Percentiles rank a stretch among this genome's conserved stretches.
Evolutionary conservation across 2,113 vertebrate genomes (phyloP).

Genomic region (Chaenogobius annularis): DNA sequence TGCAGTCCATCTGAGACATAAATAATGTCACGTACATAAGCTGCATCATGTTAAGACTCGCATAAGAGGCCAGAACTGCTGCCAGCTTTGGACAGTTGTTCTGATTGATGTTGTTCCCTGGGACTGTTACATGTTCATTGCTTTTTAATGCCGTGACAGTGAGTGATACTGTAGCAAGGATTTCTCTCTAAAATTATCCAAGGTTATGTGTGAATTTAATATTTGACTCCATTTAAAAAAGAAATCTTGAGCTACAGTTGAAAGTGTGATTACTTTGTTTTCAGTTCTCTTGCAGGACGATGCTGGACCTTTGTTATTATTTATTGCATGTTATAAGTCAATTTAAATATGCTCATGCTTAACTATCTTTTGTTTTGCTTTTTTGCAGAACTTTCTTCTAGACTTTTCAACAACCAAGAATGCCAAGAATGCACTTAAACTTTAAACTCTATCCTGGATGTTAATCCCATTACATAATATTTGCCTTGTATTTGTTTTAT

Average conservation of each 20-base stretch:
- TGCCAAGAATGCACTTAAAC: slow-evolving; percentile 27
- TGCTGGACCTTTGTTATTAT: neutral
- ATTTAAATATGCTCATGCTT: neutral
- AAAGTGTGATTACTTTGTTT: neutral
- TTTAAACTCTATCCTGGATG: neutral
- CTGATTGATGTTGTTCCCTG: slow-evolving; percentile 74
- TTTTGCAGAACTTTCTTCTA: slow-evolving; percentile 75
- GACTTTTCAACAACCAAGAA: slow-evolving; percentile 20
- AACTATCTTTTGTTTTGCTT: slow-evolving; percentile 2
- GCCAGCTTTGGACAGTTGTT: slow-evolving; percentile 69
- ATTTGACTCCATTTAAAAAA: neutral
- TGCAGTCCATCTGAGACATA: slow-evolving; percentile 12
- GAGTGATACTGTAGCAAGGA: slow-evolving; percentile 1
- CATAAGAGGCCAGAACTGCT: slow-evolving; percentile 17
- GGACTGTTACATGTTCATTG: slow-evolving; percentile 76
- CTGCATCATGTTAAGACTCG: slow-evolving; percentile 24
- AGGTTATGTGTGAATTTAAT: neutral
- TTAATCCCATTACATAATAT: neutral
- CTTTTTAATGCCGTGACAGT: slow-evolving; percentile 22
- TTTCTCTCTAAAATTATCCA: slow-evolving; percentile 6
- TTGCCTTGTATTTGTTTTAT: neutral
- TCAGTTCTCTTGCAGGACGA: slow-evolving; percentile 8
- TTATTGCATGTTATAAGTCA: neutral
- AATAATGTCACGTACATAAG: slow-evolving; percentile 8
- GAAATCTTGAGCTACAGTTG: slow-evolving; percentile 3